Evolutionary conservation across 2,113 vertebrate species (phyloP).

Genomic region (Bagarius yarrelli): DNA sequence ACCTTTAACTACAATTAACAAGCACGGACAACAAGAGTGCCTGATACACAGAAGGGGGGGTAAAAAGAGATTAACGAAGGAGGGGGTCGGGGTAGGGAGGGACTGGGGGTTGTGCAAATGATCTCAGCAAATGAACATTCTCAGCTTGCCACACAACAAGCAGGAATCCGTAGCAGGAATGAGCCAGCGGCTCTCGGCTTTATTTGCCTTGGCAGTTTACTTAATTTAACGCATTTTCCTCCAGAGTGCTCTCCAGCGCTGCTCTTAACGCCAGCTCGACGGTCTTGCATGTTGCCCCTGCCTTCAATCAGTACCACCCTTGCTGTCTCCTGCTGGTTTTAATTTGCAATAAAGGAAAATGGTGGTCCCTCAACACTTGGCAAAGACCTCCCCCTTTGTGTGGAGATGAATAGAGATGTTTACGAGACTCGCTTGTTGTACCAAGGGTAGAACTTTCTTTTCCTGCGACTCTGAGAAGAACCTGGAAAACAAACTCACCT

Average conservation of each 20-base stretch:
- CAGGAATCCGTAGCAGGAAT: conserved; percentile 50
- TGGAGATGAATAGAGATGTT: conserved; percentile 19
- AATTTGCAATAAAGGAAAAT: conserved; percentile 43
- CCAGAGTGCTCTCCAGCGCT: conserved; percentile 39
- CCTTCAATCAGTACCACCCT: conserved; percentile 22
- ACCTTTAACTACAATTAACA: conserved; percentile 78
- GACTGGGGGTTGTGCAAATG: conserved; percentile 61
- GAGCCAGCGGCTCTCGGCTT: conserved; percentile 46
- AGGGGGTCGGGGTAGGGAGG: conserved; percentile 50
- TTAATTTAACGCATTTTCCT: conserved; percentile 51
- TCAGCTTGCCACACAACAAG: conserved; percentile 38
- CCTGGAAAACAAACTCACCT: conserved; percentile 34
- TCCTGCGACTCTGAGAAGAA: not conserved
- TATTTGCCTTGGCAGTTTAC: conserved; percentile 50
- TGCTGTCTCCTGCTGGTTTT: conserved; percentile 35
- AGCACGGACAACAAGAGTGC: conserved; percentile 61
- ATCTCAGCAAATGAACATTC: conserved; percentile 59
- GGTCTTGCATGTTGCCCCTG: conserved; percentile 6
- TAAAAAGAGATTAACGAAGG: conserved; percentile 69
- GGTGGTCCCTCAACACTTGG: conserved; percentile 25
- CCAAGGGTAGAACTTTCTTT: not conserved
- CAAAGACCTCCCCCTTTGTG: not conserved
- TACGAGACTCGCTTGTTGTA: not conserved
- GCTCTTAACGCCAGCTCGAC: conserved; percentile 25
- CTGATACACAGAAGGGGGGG: conserved; percentile 63